Percentiles rank a stretch among this genome's conserved stretches.
These are phyloP conservation scores for Cantharis flavilabris DNA, from an alignment of 2,888 invertebrate genomes.

Conservation along the genomic window DNA sequence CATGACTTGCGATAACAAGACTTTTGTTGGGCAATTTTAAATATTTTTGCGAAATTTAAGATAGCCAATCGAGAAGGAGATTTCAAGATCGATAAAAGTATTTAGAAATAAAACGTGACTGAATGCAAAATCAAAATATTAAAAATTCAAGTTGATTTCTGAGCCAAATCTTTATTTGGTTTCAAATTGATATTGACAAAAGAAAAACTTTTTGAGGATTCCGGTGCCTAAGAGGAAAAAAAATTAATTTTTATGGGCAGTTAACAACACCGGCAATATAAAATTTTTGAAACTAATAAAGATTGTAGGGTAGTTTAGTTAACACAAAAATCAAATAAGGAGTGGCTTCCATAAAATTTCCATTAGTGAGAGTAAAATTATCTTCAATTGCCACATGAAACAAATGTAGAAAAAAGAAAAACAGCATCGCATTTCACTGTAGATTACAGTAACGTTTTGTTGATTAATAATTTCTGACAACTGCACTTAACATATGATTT, in stretches of 20 bases:
- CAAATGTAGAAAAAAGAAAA: background rate
- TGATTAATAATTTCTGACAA: background rate
- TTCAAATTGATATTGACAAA: background rate
- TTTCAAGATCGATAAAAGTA: background rate
- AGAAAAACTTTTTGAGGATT: too few species aligned
- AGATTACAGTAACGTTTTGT: background rate
- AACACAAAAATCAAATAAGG: slow-evolving; percentile 10
- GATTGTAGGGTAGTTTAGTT: slow-evolving; percentile 10
- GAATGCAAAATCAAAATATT: background rate
- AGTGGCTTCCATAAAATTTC: slow-evolving; percentile 23
- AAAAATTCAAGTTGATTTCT: background rate
- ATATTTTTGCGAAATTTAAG: slow-evolving; percentile 31
- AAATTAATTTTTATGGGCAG: background rate
- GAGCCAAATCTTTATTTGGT: background rate
- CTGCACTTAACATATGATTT: background rate
- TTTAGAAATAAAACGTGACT: slow-evolving; percentile 3
- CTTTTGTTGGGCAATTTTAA: slow-evolving; percentile 25
- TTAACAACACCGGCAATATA: background rate
- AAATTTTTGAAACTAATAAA: background rate
- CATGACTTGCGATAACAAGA: slow-evolving; percentile 36
- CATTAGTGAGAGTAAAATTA: slow-evolving; percentile 21
- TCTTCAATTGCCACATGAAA: slow-evolving; percentile 7
- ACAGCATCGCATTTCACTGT: background rate
- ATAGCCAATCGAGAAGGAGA: background rate
- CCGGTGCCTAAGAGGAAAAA: background rate